Base-by-base conservation (phyloP, 2,888 invertebrate genomes). In the Axea sp. region DNA sequence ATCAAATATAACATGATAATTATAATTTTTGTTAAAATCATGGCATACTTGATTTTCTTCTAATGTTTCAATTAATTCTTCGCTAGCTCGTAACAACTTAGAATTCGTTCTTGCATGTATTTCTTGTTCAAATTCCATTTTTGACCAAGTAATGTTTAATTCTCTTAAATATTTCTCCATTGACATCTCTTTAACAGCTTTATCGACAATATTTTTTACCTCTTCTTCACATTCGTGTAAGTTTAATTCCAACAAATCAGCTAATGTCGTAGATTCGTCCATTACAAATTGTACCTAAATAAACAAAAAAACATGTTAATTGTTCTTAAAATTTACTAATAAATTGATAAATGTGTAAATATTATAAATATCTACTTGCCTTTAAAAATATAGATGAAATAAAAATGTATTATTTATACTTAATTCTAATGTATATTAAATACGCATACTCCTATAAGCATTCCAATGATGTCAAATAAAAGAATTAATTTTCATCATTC, bases 121-220 rank as follows among this genome's bases (percentile, higher is more conserved):
- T 87, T 98, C 97, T 88, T 95, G 93, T 81, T 95, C 95, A 84
- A 98, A 97, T 88, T 96, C 96, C 95, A 97, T 95, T 1, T 92
- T 91, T 35, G 95, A 94, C 96, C 98, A 98, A 0, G 96, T 98
- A 2, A 92, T 91, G 82, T 97, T 93, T 64, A 98, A 88, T 82
- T 98, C 98, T 77, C 95, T 92, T 45, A 98, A 90, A 57, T 95
- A 94, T 87, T 97, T 98, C 88, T 98, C 98, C 97, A 98, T 98
- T 1, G 96, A 96, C 96, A 97, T 97, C 89, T 98, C 98, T 88
- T 98, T 98, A 0, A 97, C 97, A 0, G 98, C 97, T 89, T 98
- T 98, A 87, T 98, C 98, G 4, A 98, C 98, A 81, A 98, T 98
- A 86, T 96, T 96, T 84, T 97, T 96, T 0, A 97, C 98, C 88